A percentile compares a stretch with the other conserved stretches of the same genome.
These are phyloP conservation scores for Syrrhaptes paradoxus DNA, from an alignment of 2,113 vertebrate species.

Conservation along the genomic window DNA sequence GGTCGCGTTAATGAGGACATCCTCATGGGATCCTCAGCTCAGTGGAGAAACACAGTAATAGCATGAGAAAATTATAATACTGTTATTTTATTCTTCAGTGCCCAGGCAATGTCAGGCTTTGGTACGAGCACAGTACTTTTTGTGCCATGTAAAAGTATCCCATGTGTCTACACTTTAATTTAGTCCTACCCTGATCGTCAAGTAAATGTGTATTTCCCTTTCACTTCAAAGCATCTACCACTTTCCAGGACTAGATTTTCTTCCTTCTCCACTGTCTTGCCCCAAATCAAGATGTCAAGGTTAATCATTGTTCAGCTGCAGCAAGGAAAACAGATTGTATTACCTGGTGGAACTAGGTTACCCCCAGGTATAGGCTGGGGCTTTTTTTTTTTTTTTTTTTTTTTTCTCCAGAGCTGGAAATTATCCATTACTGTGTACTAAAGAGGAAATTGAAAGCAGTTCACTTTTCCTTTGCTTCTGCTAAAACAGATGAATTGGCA, in stretches of 20 bases:
- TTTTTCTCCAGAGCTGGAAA: neutral
- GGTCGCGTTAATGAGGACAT: neutral
- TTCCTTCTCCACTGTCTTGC: neutral
- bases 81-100: neutral
- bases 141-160: neutral
- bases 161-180: neutral
- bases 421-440: neutral
- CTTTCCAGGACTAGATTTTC: conserved; percentile 7
- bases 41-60: neutral
- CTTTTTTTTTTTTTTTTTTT: neutral
- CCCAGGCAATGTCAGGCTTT: neutral
- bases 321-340: conserved; percentile 35
- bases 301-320: neutral
- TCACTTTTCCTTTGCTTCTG: conserved; percentile 30
- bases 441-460: conserved; percentile 51
- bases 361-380: neutral
- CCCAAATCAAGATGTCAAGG: neutral
- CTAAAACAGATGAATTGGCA: conserved; percentile 2
- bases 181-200: neutral
- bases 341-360: conserved; percentile 45
- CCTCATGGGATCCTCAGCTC: neutral
- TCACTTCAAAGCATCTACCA: neutral
- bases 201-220: neutral
- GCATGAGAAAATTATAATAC: neutral
- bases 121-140: neutral